Evolutionary conservation across 2,888 invertebrate species (phyloP).

Genomic region (Sphaerophoria taeniata): DNA sequence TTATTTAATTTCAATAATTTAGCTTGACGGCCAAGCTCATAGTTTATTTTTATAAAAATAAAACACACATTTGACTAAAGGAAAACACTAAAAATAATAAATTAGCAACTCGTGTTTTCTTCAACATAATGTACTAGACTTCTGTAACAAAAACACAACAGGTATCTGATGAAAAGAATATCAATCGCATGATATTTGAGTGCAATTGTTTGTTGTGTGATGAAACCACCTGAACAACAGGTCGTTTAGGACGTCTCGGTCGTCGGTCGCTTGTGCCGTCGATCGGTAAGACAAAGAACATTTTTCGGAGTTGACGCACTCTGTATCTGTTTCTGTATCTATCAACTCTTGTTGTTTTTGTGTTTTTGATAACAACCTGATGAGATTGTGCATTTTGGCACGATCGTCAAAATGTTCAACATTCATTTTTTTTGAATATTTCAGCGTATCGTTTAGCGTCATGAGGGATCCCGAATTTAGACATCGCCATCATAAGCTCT

Average conservation of each 20-base stretch:
- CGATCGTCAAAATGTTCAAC: neutral
- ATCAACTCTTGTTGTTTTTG: too few relatives aligned
- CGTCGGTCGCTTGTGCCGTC: too few relatives aligned
- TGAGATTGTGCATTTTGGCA: neutral
- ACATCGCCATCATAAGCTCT: too few relatives aligned
- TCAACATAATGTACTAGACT: neutral
- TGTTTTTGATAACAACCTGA: conserved; percentile 2
- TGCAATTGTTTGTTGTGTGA: neutral
- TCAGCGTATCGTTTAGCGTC: too few relatives aligned
- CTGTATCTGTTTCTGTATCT: neutral
- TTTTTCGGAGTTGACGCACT: conserved; percentile 2
- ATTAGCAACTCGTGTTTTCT: neutral
- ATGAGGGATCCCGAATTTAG: too few relatives aligned
- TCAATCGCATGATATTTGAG: neutral
- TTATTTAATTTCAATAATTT: neutral
- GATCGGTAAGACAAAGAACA: conserved; percentile 4
- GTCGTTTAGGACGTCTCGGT: neutral
- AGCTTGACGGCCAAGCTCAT: neutral
- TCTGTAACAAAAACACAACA: neutral
- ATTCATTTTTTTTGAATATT: neutral
- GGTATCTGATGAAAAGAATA: neutral
- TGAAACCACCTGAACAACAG: conserved; percentile 18
- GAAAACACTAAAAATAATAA: neutral
- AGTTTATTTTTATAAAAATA: conserved; percentile 6
- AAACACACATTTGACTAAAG: neutral